Base-by-base conservation (phyloP, 2,113 vertebrate species). In the Bucco capensis region DNA sequence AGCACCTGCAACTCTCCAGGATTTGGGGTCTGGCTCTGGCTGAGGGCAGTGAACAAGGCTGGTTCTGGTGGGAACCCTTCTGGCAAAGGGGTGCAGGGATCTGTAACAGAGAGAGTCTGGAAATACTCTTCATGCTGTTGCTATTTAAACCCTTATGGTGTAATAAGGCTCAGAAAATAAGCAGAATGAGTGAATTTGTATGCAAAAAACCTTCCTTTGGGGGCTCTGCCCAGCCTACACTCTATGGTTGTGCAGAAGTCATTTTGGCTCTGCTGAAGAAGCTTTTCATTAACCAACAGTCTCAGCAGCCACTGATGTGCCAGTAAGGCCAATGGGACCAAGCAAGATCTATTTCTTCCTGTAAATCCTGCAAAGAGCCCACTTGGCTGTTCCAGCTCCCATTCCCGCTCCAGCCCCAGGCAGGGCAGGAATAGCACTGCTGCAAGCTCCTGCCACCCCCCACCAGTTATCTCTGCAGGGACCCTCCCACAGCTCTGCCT, bases 51-150 rank as follows among this genome's bases (percentile, higher is more conserved):
- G 12, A 64, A 28, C 15, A 4, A 6, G 27, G 33, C 49, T 38
- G 47, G 31, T 25, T 30, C 23, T 9, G 5, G 38, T 1, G 6
- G 6, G 16, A 53, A 51, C 3, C 19, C 18, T 19, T n/a, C 50
- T 0, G 0, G 23, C 30, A 42, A 53, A 25, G 38, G 30, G 62
- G 7, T 3, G 25, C 1, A 3, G 37, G 22, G 1, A 14, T 73
- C 49, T 54, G 30, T 42, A 37, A 23, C 19, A 22, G 31, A 38
- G 10, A 9, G 10, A 28, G 4, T 14, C 71, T 12, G 9, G 31
- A 58, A 44, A 24, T 28, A 37, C 49, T n/a, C 12, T 10, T 53
- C 4, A 0, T 23, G 12, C 50, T 42, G 7, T 12, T 66, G 38
- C 14, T 75, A 42, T 46, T 82, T 79, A 53, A 82, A 72, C 15